Base-by-base conservation (phyloP, 1,140 invertebrate genomes). In the Steinernema khuongi region DNA sequence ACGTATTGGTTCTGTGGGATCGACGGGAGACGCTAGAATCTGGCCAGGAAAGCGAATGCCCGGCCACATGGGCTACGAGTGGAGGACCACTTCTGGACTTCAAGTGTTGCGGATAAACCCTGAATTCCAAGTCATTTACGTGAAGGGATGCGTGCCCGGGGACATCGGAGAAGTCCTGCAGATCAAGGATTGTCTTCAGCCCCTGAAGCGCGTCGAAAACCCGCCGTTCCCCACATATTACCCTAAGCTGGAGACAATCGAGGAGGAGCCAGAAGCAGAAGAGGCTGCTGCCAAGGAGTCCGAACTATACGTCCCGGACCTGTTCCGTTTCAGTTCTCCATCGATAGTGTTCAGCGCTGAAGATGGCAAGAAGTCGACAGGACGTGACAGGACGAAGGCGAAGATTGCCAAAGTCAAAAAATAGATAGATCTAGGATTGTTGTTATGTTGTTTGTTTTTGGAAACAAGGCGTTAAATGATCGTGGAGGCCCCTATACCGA, bases 31-130 rank as follows among this genome's bases (percentile, higher is more conserved):
- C 86, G 91, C 89, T 1, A 87, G 93, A 77, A 91, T 98, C 26
- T 93, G 93, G 91, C 93, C 93, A 67, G 96, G 96, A 70, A 95
- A 92, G 31, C 95, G 96, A 88, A 90, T 99, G 91, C 94, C 83
- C n/a, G 96, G 96, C 33, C 92, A 96, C 81, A 97, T 98, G 95
- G 96, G 96, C 83, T 87, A 87, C 87, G 75, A 92, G 60, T 84
- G 90, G 88, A 88, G 91, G 77, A 88, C 89, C 33, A 80, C 90
- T 17, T 88, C 88, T 81, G 94, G 93, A 26, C 84, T 93, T 2
- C 90, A 84, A 50, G 76, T 84, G 68, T 31, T 84, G 31, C 75
- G 83, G 28, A 84, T 84, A 67, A 84, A 84, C 68, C 72, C 80
- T 1, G 76, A 81, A 28, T 80, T 81, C 26, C 82, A 83, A 73